Evolutionary conservation across 2,113 vertebrate species (phyloP).

Genomic region (Lasiurus borealis): DNA sequence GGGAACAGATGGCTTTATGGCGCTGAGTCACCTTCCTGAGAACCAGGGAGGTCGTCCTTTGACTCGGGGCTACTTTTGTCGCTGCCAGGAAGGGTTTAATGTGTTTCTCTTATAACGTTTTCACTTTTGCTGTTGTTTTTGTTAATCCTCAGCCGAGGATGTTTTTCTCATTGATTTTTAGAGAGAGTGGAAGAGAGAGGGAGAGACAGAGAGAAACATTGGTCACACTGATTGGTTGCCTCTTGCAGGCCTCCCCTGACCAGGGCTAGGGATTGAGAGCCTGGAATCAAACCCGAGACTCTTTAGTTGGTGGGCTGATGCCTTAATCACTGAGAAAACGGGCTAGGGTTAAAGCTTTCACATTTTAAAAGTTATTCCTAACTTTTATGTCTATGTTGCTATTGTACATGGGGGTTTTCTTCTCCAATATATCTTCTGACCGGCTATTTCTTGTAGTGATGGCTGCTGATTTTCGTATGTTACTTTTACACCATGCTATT

Average conservation of each 20-base stretch:
- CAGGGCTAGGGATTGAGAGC: no score
- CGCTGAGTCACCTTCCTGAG: neutral
- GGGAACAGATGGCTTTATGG: neutral
- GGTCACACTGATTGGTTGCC: no score
- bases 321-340: no score
- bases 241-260: no score
- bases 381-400: neutral
- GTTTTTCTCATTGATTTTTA: no score
- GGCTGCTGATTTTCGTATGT: neutral
- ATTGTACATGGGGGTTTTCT: neutral
- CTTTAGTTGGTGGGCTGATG: no score
- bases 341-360: neutral
- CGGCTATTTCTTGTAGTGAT: accelerated
- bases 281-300: no score
- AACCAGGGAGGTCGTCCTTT: accelerated
- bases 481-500: neutral
- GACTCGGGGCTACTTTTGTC: neutral
- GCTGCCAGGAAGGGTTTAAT: neutral
- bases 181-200: no score
- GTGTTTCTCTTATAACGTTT: neutral
- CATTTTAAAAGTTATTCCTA: accelerated
- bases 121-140: neutral
- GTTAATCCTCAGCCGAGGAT: no score
- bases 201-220: no score
- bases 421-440: accelerated